Evolutionary conservation across 2,888 invertebrate genomes (phyloP).

Genomic region (Eulithis prunata): DNA sequence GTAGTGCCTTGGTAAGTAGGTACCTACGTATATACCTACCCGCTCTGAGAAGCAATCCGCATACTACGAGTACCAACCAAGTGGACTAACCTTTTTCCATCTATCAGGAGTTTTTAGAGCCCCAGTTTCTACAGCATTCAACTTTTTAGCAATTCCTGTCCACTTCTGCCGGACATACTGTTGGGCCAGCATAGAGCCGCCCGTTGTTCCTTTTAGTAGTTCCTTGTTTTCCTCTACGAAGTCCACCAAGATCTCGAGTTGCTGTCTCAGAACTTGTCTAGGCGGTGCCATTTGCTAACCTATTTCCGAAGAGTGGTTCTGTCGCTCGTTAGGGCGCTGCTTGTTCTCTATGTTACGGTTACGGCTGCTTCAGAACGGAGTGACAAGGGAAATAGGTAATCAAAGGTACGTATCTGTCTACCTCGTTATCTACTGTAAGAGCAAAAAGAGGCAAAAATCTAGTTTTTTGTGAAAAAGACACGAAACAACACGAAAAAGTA

Average conservation of each 20-base stretch:
- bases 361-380: too few species aligned
- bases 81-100: constrained; percentile 68
- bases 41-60: too few species aligned
- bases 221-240: constrained; percentile 70
- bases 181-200: constrained; percentile 60
- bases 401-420: too few species aligned
- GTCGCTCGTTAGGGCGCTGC: too few species aligned
- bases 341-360: too few species aligned
- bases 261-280: constrained; percentile 65
- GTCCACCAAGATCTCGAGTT: constrained; percentile 68
- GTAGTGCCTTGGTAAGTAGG: too few species aligned
- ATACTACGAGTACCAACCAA: neutral
- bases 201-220: constrained; percentile 63
- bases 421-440: too few species aligned
- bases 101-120: constrained; percentile 67
- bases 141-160: constrained; percentile 65
- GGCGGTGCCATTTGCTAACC: constrained; percentile 69
- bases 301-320: neutral
- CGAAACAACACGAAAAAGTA: too few species aligned
- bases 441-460: too few species aligned
- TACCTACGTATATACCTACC: too few species aligned
- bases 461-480: too few species aligned
- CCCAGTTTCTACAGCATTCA: constrained; percentile 67
- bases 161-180: constrained; percentile 67
- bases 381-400: too few species aligned